These are phyloP conservation scores for Heterohyrax brucei DNA, from an alignment of 2,797 vertebrate genomes.

Conservation along the genomic window DNA sequence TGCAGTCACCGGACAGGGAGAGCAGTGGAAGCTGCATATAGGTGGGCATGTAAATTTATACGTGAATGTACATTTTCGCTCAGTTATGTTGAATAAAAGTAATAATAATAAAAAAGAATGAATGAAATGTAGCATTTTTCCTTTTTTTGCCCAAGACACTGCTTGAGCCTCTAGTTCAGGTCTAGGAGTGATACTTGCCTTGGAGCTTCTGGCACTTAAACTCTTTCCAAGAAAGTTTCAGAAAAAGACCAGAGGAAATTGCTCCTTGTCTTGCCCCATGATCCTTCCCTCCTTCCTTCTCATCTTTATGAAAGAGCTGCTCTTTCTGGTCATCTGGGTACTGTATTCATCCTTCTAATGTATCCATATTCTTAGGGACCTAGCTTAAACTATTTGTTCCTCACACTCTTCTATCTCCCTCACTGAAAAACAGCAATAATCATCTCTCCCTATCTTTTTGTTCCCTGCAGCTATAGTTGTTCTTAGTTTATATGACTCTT, in stretches of 20 bases:
- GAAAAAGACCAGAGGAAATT: slow-evolving; percentile 33
- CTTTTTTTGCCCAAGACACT: neutral
- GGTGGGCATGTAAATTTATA: too few species aligned
- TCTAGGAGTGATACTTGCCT: neutral
- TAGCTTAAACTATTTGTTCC: neutral
- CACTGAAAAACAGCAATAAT: neutral
- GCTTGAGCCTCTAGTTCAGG: neutral
- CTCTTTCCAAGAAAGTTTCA: neutral
- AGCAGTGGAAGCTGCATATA: too few species aligned
- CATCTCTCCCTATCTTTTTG: neutral
- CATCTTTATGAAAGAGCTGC: neutral
- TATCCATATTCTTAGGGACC: neutral
- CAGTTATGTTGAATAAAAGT: too few species aligned
- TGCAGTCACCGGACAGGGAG: too few species aligned
- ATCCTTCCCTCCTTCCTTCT: neutral
- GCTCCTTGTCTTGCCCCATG: too few species aligned
- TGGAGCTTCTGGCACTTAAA: neutral
- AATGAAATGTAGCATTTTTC: neutral
- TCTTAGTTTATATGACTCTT: neutral
- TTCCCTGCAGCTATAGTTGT: neutral
- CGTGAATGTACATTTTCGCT: too few species aligned
- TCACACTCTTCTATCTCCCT: neutral
- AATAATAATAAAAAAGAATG: neutral
- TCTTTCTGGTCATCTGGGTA: neutral
- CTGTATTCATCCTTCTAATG: neutral